Percentiles rank a stretch among this genome's conserved stretches.
Evolutionary conservation across 2,888 invertebrate genomes (phyloP).

Genomic region (Ochlodes sylvanus): DNA sequence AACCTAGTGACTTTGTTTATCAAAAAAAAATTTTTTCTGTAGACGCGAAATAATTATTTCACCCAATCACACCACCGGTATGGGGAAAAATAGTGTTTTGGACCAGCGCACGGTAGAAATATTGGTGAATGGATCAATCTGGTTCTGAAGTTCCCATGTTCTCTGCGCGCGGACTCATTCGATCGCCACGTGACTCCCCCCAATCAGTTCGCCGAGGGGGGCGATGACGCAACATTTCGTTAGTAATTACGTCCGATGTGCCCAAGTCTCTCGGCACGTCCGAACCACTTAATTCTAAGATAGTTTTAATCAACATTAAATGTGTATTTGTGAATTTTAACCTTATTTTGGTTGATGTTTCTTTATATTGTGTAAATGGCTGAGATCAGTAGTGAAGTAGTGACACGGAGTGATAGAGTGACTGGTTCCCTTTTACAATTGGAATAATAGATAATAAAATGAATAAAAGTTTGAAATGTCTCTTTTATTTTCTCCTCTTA

Average conservation of each 20-base stretch:
- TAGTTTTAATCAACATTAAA: constrained; percentile 81
- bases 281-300: constrained; percentile 67
- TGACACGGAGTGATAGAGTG: constrained; percentile 81
- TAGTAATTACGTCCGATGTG: constrained; percentile 44
- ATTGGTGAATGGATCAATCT: no score
- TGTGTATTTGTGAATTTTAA: constrained; percentile 84
- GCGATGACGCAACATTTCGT: constrained; percentile 35
- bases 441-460: constrained; percentile 81
- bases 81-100: no score
- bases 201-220: constrained; percentile 41
- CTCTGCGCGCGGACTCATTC: constrained; percentile 52
- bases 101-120: no score
- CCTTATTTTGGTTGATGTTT: constrained; percentile 81
- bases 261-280: constrained; percentile 58
- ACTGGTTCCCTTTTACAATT: constrained; percentile 84
- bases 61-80: no score
- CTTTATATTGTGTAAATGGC: constrained; percentile 82
- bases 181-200: constrained; percentile 16
- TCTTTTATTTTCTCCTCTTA: constrained; percentile 60
- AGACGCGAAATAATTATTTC: no score
- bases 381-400: constrained; percentile 79
- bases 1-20: no score
- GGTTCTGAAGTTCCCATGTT: constrained; percentile 14
- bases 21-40: no score
- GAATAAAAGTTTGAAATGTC: constrained; percentile 77